These are phyloP conservation scores for Drosophila falleni DNA, from an alignment of 2,888 invertebrate species.

Conservation along the genomic window DNA sequence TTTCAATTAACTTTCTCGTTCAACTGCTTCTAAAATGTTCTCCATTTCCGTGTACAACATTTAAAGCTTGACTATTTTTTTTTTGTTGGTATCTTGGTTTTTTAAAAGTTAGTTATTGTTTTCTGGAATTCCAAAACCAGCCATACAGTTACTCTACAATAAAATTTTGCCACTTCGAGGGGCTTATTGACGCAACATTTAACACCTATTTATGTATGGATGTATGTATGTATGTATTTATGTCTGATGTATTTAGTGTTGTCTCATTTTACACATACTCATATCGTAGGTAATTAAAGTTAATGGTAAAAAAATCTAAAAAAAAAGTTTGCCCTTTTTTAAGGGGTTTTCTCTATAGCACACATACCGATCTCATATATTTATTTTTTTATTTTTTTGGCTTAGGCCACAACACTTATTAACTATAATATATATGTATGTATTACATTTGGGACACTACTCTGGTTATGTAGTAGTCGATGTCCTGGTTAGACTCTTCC, in stretches of 20 bases:
- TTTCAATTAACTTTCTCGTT: constrained; percentile 33
- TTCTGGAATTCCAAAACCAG: constrained; percentile 33
- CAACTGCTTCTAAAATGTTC: constrained; percentile 18
- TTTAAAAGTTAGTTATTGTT: constrained; percentile 34
- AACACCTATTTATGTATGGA: constrained; percentile 54
- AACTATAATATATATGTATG: constrained; percentile 3
- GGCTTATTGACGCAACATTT: constrained; percentile 68
- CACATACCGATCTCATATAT: constrained; percentile 30
- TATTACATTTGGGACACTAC: constrained; percentile 14
- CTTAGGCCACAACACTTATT: constrained; percentile 21
- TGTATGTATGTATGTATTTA: constrained; percentile 4
- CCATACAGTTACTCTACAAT: constrained; percentile 49
- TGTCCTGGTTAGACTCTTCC: constrained; percentile 12
- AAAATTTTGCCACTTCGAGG: constrained; percentile 58
- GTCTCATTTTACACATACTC: not conserved
- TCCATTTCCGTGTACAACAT: constrained; percentile 63
- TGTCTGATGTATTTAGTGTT: constrained; percentile 5
- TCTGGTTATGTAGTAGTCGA: constrained; percentile 13
- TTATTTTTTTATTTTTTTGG: constrained; percentile 6
- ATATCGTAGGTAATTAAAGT: constrained; percentile 47
- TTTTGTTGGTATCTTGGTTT: constrained; percentile 8
- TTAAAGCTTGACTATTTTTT: constrained; percentile 73
- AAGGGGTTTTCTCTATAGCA: constrained; percentile 33
- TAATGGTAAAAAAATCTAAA: constrained; percentile 73
- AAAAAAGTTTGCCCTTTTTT: constrained; percentile 47